Evolutionary conservation across 2,797 vertebrate genomes (phyloP), one percentile per base, ranked within the genome.

Genomic region (Tadarida brasiliensis): DNA sequence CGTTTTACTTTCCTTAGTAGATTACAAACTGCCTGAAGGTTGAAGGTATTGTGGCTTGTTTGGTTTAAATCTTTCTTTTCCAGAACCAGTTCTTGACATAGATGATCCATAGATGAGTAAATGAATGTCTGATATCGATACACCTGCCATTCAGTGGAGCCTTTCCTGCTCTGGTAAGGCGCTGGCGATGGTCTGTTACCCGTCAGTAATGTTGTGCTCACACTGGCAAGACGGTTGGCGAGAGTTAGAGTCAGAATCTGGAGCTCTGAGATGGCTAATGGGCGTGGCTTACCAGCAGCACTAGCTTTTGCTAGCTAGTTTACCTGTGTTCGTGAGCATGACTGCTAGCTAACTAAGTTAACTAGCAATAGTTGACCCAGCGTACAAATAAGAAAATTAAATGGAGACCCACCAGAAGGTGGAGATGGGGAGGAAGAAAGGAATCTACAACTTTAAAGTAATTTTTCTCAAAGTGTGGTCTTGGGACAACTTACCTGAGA

Each of bases 141-240:
- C 11, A 26, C 8, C 3, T 5, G 10, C 49, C 19, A 3, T 19
- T 22, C 22, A 11, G 68, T 1, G n/a, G 5, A 26, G 5, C 3
- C 51, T 59, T 82, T 73, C 47, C 65, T 54, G 1, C 14, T 30
- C 39, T 14, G 15, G n/a, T 9, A 24, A 26, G 68, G 30, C 51
- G 1, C 61, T 5, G 2, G 11, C 0, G 0, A 68, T 10, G 39
- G 22, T 61, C 28, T 28, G 24, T 51, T 17, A 1, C 0, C 3
- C 12, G 54, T 63, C 14, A 24, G 9, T 5, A 81, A 57, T 2
- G 3, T 26, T 19, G 56, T 61, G 35, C 19, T 94, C 3, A 10
- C 1, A 6, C 20, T 5, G 73, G 26, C 11, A 47, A 89, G 61
- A 54, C 65, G 56, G 20, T 26, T 59, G 56, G 16, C 65, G 81